Percentiles rank a stretch among this genome's conserved stretches.
These are phyloP conservation scores for Phoxinus dragarum DNA, from an alignment of 2,797 vertebrate species.

Conservation along the genomic window DNA sequence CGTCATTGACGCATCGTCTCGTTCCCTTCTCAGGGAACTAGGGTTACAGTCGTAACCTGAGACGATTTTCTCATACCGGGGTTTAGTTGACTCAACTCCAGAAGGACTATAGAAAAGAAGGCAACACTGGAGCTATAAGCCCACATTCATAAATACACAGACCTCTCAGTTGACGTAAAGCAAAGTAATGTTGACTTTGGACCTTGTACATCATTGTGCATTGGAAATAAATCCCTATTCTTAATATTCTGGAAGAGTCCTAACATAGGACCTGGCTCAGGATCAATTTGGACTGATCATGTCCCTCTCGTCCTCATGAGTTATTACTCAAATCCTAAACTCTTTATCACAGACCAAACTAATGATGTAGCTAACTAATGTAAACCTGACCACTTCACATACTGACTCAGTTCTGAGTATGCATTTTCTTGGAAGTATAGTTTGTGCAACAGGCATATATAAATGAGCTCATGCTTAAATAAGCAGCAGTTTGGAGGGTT, in stretches of 20 bases:
- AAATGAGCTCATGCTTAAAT: slow-evolving; percentile 20
- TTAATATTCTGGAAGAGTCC: slow-evolving; percentile 49
- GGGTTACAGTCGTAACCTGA: too few species aligned
- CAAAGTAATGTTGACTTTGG: slow-evolving; percentile 55
- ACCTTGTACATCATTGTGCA: slow-evolving; percentile 44
- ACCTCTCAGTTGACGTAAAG: slow-evolving; percentile 32
- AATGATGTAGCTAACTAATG: slow-evolving; percentile 42
- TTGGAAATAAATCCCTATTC: slow-evolving; percentile 36
- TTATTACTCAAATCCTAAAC: slow-evolving; percentile 44
- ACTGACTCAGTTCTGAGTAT: slow-evolving; percentile 55
- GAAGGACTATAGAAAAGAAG: slow-evolving; percentile 1
- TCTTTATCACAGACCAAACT: slow-evolving; percentile 24
- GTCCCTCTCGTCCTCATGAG: slow-evolving; percentile 18
- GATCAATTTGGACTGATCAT: slow-evolving; percentile 24
- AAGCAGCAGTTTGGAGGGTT: background rate
- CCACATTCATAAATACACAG: slow-evolving; percentile 34
- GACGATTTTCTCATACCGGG: slow-evolving; percentile 20
- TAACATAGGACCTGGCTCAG: slow-evolving; percentile 30
- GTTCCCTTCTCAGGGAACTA: too few species aligned
- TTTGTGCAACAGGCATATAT: slow-evolving; percentile 18
- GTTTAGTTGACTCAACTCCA: slow-evolving; percentile 24
- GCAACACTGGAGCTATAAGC: slow-evolving; percentile 25
- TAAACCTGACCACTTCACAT: slow-evolving; percentile 26
- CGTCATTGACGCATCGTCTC: too few species aligned
- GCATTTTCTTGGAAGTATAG: slow-evolving; percentile 53